These are phyloP conservation scores for Ceyx cyanopectus DNA, from an alignment of 2,113 vertebrate genomes.

Conservation along the genomic window DNA sequence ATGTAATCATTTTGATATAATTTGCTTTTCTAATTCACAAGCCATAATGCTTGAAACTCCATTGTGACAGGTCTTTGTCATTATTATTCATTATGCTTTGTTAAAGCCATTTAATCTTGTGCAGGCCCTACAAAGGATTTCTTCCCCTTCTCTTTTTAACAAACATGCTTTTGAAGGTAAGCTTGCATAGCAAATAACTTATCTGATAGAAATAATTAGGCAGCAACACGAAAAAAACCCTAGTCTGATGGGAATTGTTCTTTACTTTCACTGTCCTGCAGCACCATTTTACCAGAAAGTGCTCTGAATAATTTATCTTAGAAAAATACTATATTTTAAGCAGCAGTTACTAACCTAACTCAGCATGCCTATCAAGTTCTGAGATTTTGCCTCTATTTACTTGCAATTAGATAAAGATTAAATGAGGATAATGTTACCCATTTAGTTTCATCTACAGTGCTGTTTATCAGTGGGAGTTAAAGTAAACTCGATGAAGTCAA, in stretches of 20 bases:
- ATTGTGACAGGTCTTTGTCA: slow-evolving; percentile 27
- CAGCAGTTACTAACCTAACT: neutral
- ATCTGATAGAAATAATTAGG: slow-evolving; percentile 68
- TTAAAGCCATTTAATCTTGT: slow-evolving; percentile 63
- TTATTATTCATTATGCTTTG: slow-evolving; percentile 66
- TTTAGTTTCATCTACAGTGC: neutral
- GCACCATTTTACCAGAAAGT: slow-evolving; percentile 23
- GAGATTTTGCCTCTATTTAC: neutral
- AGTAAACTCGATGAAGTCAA: neutral
- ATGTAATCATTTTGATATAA: neutral
- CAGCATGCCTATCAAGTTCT: neutral
- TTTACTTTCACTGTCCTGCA: slow-evolving; percentile 55
- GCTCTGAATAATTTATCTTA: slow-evolving; percentile 55
- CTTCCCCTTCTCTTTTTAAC: slow-evolving; percentile 63
- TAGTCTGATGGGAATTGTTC: slow-evolving; percentile 53
- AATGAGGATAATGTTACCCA: neutral
- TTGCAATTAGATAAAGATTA: neutral
- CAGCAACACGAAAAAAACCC: neutral
- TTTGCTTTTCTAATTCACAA: neutral
- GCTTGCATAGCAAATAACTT: slow-evolving; percentile 68
- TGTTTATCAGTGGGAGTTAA: neutral
- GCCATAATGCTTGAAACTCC: slow-evolving; percentile 53
- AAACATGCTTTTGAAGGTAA: slow-evolving; percentile 71
- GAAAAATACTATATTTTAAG: rapidly evolving
- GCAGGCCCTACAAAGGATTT: slow-evolving; percentile 63